Percentiles rank a stretch among this genome's conserved stretches.
Evolutionary conservation across 2,797 vertebrate genomes (phyloP).

Genomic region (Platalea minor): DNA sequence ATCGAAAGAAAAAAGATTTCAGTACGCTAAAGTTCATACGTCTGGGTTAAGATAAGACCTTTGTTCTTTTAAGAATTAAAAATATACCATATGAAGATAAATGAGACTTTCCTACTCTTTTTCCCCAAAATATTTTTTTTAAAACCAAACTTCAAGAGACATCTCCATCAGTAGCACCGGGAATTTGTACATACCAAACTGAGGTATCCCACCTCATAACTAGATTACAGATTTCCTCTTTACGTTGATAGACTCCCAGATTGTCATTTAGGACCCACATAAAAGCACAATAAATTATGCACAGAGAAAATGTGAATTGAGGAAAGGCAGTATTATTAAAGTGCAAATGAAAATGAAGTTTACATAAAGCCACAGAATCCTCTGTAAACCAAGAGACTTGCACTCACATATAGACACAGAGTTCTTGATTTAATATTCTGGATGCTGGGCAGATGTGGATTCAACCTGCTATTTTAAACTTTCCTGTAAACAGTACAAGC

Average conservation of each 20-base stretch:
- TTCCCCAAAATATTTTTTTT: not conserved
- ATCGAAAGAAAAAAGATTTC: not conserved
- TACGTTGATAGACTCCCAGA: not conserved
- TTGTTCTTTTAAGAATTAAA: not conserved
- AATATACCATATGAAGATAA: not conserved
- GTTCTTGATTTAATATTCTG: not conserved
- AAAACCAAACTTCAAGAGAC: not conserved
- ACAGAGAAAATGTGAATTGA: not conserved
- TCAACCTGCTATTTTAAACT: not conserved
- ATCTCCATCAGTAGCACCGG: not conserved
- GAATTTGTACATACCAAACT: not conserved
- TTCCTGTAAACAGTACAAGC: not conserved
- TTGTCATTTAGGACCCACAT: not conserved
- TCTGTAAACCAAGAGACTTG: not conserved
- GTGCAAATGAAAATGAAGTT: not conserved
- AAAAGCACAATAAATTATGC: not conserved
- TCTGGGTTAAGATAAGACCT: not conserved
- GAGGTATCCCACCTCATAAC: not conserved
- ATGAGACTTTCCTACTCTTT: not conserved
- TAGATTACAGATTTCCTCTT: not conserved
- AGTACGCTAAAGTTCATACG: not conserved
- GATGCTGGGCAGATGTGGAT: not conserved
- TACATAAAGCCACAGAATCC: not conserved
- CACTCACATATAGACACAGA: not conserved
- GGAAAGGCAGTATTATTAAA: not conserved